These are phyloP conservation scores for Halcyon smyrnensis DNA, from an alignment of 2,797 vertebrate genomes.

Conservation along the genomic window DNA sequence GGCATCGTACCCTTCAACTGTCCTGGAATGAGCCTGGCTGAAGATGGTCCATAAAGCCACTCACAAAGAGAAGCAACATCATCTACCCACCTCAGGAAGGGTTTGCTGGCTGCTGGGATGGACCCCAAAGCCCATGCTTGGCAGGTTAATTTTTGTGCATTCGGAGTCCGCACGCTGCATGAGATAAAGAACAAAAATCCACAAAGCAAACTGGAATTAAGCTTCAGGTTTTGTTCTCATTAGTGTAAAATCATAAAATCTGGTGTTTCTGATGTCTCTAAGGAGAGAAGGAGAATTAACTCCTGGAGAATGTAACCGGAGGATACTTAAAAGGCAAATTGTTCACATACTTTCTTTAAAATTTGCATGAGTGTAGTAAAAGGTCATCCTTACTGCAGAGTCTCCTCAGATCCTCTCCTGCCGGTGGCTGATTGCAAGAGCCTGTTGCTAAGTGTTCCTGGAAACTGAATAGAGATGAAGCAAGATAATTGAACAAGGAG, in stretches of 20 bases:
- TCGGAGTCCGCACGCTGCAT: rapidly evolving
- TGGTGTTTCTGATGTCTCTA: conserved; percentile 24
- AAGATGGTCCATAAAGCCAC: neutral
- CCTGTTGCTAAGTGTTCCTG: conserved; percentile 68
- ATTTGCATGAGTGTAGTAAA: conserved; percentile 67
- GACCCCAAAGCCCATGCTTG: rapidly evolving
- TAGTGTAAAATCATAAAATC: conserved; percentile 54
- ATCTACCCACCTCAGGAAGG: neutral
- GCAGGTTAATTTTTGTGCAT: neutral
- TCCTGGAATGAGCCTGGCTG: neutral
- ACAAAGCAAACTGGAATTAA: neutral
- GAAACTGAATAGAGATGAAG: conserved; percentile 54
- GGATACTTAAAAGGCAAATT: conserved; percentile 62
- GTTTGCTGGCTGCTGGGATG: neutral
- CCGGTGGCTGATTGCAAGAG: conserved; percentile 61
- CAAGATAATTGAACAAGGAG: conserved; percentile 48
- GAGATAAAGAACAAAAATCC: neutral
- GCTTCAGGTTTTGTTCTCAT: conserved; percentile 33
- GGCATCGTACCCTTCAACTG: neutral
- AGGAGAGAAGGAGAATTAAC: conserved; percentile 46
- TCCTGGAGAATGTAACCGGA: conserved; percentile 28
- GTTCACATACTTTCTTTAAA: conserved; percentile 63
- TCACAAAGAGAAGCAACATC: neutral
- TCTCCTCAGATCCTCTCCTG: conserved; percentile 54
- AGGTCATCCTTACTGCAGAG: conserved; percentile 33